Evolutionary conservation across 2,888 invertebrate species (phyloP).

Genomic region (Priocnemis perturbator): DNA sequence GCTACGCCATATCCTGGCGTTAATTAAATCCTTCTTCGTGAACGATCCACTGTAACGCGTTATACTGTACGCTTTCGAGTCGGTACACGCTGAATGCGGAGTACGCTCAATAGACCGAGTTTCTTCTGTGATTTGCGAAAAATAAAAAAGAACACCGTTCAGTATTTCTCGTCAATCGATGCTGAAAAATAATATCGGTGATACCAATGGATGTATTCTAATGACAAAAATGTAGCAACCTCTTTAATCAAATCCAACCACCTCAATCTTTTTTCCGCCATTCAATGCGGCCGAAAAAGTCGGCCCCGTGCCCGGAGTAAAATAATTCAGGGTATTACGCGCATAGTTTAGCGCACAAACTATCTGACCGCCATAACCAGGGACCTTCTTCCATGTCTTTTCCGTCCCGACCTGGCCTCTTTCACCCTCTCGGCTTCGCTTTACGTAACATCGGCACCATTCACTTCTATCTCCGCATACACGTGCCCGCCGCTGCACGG

Average conservation of each 20-base stretch:
- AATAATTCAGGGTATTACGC: slow-evolving; percentile 62
- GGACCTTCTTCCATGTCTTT: slow-evolving; percentile 37
- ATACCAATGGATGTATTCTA: no score
- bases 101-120: no score
- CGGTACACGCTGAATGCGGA: not conserved
- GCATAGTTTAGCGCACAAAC: slow-evolving; percentile 58
- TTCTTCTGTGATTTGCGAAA: no score
- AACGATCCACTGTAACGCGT: no score
- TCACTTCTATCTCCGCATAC: not conserved
- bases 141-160: no score
- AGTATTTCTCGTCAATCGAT: no score
- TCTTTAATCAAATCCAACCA: slow-evolving; percentile 37
- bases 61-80: no score
- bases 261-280: slow-evolving; percentile 36
- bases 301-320: slow-evolving; percentile 35
- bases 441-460: no score
- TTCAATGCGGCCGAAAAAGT: slow-evolving; percentile 12
- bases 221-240: slow-evolving; percentile 24
- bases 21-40: no score
- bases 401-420: slow-evolving; percentile 15
- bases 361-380: slow-evolving; percentile 39
- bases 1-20: no score
- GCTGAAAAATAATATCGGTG: no score
- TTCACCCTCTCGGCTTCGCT: not conserved
- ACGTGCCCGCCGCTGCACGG: slow-evolving; percentile 19